Percentiles rank a stretch among this genome's conserved stretches.
Conservation (phyloP, 2,113 vertebrate genomes). For the Psophia crepitans region DNA sequence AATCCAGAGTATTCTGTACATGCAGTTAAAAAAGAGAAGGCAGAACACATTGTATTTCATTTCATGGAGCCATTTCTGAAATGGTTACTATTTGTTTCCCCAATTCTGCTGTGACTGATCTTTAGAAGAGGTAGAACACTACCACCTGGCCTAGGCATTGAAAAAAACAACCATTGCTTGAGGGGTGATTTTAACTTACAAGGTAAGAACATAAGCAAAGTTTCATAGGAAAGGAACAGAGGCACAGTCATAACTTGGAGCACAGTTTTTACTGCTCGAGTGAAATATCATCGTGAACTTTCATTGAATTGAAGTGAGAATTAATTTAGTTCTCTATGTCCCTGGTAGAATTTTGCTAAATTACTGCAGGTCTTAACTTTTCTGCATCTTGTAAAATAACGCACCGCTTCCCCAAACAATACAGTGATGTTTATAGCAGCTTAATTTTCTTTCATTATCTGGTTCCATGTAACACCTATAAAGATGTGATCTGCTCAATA, state of each 20-base stretch:
- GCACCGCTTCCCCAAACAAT: background rate
- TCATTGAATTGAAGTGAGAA: background rate
- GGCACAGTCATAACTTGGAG: background rate
- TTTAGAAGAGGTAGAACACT: background rate
- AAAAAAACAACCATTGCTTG: background rate
- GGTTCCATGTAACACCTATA: slow-evolving; percentile 16
- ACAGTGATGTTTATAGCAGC: background rate
- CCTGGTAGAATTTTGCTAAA: background rate
- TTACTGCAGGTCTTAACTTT: background rate
- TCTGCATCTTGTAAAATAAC: background rate
- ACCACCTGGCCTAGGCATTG: background rate
- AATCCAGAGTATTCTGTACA: background rate
- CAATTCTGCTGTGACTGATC: background rate
- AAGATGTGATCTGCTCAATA: background rate
- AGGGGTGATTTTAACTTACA: background rate
- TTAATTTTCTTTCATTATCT: slow-evolving; percentile 29
- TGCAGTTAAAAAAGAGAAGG: background rate
- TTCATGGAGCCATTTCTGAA: background rate
- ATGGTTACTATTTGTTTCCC: background rate
- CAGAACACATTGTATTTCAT: background rate
- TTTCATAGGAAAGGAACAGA: background rate
- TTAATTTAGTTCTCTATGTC: background rate
- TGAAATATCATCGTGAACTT: background rate
- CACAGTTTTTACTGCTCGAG: background rate
- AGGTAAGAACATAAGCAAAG: background rate